These are phyloP conservation scores for Dyspetes luteomarginatus DNA, from an alignment of 2,888 invertebrate species.

Conservation along the genomic window DNA sequence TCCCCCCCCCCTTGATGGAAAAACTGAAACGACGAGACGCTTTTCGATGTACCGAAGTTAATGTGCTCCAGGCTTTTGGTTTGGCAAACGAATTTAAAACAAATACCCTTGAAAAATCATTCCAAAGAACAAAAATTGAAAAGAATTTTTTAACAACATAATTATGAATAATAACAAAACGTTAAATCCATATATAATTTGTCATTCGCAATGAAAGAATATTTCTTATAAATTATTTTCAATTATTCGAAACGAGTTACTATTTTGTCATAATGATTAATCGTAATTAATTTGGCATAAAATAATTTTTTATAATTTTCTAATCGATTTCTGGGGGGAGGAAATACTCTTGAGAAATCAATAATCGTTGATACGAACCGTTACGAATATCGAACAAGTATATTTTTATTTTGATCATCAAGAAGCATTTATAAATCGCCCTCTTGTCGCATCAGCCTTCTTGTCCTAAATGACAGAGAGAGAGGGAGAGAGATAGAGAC, in stretches of 20 bases:
- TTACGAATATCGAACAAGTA: background rate
- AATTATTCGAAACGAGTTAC: no score
- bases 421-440: constrained; percentile 23
- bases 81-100: constrained; percentile 35
- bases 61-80: constrained; percentile 5
- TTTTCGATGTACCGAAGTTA: constrained; percentile 17
- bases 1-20: constrained; percentile 65
- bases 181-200: background rate
- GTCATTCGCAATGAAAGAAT: no score
- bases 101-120: constrained; percentile 12
- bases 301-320: no score
- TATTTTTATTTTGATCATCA: constrained; percentile 11
- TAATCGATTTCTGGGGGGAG: no score
- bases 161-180: background rate
- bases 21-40: constrained; percentile 56
- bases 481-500: constrained; percentile 5
- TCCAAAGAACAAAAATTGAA: background rate
- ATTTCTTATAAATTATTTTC: no score
- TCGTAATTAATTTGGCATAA: no score
- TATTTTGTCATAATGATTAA: no score
- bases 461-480: constrained; percentile 19
- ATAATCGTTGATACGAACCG: no score
- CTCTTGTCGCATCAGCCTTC: constrained; percentile 37
- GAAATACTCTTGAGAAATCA: no score
- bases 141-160: background rate